A percentile compares a stretch with the other conserved stretches of the same genome.
Evolutionary conservation across 2,888 invertebrate genomes (phyloP).

Genomic region (Plutella xylostella): DNA sequence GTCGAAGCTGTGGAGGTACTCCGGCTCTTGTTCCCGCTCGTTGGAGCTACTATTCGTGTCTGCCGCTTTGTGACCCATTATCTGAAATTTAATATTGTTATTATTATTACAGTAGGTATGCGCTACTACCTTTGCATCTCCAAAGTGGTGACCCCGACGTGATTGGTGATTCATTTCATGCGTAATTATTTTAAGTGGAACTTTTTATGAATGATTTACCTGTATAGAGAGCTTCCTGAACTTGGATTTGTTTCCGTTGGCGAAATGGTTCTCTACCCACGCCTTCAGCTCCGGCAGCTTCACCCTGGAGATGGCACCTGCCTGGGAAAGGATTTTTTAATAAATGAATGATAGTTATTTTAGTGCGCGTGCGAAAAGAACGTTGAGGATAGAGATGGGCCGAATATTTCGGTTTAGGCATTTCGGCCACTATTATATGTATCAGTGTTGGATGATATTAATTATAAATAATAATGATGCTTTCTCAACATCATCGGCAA

Average conservation of each 20-base stretch:
- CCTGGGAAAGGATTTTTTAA: constrained; percentile 27
- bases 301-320: constrained; percentile 64
- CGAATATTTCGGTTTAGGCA: not conserved
- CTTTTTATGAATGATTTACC: constrained; percentile 32
- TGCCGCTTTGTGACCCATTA: constrained; percentile 43
- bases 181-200: not conserved
- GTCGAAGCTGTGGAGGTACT: constrained; percentile 21
- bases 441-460: no score
- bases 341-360: not conserved
- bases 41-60: constrained; percentile 18
- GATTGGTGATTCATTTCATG: not conserved
- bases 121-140: not conserved
- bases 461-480: no score
- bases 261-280: constrained; percentile 66
- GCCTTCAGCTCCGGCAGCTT: constrained; percentile 54
- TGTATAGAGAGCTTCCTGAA: constrained; percentile 68
- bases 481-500: no score
- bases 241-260: constrained; percentile 50
- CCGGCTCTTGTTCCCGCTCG: not conserved
- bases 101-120: not conserved
- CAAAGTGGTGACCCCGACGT: no score
- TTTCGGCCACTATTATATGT: no score
- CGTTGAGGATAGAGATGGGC: not conserved
- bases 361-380: not conserved
- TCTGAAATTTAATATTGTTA: constrained; percentile 22